Percentiles rank a stretch among this genome's conserved stretches.
Evolutionary conservation across 2,113 vertebrate genomes (phyloP).

Genomic region (Xenopus tropicalis): DNA sequence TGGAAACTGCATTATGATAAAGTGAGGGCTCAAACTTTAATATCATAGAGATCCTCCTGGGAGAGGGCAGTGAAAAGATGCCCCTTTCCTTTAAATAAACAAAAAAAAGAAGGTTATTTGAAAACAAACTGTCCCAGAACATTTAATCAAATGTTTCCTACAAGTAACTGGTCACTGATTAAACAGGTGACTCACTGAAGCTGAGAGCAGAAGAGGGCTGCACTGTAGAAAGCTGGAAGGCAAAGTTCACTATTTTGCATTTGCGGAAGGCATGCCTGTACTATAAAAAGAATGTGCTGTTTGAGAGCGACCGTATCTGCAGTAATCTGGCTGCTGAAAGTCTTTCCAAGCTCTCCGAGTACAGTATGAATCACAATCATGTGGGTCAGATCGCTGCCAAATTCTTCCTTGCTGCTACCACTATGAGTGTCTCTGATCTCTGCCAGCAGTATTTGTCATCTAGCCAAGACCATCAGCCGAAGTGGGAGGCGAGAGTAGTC

Average conservation of each 20-base stretch:
- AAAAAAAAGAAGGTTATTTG: too few relatives aligned
- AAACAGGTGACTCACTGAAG: slow-evolving; percentile 74
- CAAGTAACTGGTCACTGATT: slow-evolving; percentile 65
- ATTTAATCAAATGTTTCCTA: slow-evolving; percentile 71
- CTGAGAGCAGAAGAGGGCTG: slow-evolving; percentile 64
- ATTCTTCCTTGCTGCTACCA: slow-evolving; percentile 71
- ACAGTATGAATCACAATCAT: slow-evolving; percentile 77
- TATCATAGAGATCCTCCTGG: too few relatives aligned
- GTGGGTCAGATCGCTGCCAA: slow-evolving; percentile 71
- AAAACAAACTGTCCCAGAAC: slow-evolving; percentile 50
- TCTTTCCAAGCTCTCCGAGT: slow-evolving; percentile 63
- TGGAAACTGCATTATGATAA: too few relatives aligned
- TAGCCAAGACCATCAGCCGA: slow-evolving; percentile 68
- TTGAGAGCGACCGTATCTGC: slow-evolving; percentile 72
- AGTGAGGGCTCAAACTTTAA: too few relatives aligned
- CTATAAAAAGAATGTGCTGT: slow-evolving; percentile 86
- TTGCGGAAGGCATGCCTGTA: slow-evolving; percentile 66
- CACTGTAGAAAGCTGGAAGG: slow-evolving; percentile 63
- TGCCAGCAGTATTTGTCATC: slow-evolving; percentile 69
- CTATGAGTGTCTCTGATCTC: slow-evolving; percentile 58
- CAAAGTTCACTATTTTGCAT: slow-evolving; percentile 84
- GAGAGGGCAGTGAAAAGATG: too few relatives aligned
- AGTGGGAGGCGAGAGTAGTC: slow-evolving; percentile 53
- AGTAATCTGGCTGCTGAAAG: slow-evolving; percentile 60
- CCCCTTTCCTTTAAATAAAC: too few relatives aligned